Conservation (phyloP, 2,797 vertebrate genomes). For the Silurus lanzhouensis region DNA sequence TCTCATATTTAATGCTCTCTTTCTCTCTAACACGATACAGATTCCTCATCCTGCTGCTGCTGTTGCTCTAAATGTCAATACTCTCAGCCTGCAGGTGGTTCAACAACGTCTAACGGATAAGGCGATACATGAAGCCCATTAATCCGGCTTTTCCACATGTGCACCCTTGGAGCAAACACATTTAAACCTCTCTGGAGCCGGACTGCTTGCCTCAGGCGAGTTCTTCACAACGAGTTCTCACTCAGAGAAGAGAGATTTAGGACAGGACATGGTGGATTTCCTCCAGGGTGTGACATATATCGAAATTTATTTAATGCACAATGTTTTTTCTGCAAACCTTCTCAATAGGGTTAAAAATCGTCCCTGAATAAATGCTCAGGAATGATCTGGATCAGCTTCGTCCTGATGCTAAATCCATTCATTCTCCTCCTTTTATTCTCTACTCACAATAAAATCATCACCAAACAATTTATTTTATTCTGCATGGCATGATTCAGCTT, state of each 20-base stretch:
- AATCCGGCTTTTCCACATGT: slow-evolving; percentile 26
- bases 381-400: not conserved
- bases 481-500: not conserved
- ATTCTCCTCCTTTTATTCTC: not conserved
- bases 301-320: not conserved
- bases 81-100: slow-evolving; percentile 7
- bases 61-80: slow-evolving; percentile 27
- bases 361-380: not conserved
- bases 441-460: not conserved
- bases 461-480: slow-evolving; percentile 7
- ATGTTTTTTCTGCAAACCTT: not conserved
- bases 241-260: slow-evolving; percentile 5
- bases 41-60: not conserved
- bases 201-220: slow-evolving; percentile 20
- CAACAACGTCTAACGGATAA: not conserved
- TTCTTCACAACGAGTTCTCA: not conserved
- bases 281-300: not conserved
- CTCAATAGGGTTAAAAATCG: not conserved
- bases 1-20: not conserved
- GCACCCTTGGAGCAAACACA: slow-evolving; percentile 17
- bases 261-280: not conserved
- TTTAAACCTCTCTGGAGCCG: not conserved
- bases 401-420: not conserved
- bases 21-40: not conserved
- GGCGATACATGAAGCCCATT: slow-evolving; percentile 29